Evolutionary conservation across 2,888 invertebrate genomes (phyloP).

Genomic region (Caprella mutica): DNA sequence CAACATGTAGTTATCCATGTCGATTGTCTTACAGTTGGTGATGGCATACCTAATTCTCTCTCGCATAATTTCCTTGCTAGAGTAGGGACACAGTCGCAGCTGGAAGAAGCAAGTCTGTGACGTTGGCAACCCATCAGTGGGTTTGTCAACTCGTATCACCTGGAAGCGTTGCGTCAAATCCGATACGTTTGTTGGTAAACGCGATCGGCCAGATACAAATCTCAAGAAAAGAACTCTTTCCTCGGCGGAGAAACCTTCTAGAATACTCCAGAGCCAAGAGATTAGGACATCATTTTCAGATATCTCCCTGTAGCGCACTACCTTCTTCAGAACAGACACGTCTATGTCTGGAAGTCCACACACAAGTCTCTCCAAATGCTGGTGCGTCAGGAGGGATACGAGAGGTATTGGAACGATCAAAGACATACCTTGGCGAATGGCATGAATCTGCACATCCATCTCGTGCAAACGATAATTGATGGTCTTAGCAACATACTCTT

Average conservation of each 20-base stretch:
- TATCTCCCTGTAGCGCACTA: slow-evolving; percentile 53
- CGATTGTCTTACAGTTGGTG: slow-evolving; percentile 54
- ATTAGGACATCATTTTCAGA: slow-evolving; percentile 51
- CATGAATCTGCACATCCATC: slow-evolving; percentile 50
- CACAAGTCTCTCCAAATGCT: slow-evolving; percentile 51
- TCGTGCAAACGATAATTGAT: slow-evolving; percentile 51
- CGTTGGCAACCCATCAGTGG: slow-evolving; percentile 51
- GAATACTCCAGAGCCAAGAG: slow-evolving; percentile 53
- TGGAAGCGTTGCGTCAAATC: slow-evolving; percentile 56
- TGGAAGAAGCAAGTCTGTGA: slow-evolving; percentile 54
- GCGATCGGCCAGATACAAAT: slow-evolving; percentile 54
- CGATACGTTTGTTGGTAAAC: slow-evolving; percentile 53
- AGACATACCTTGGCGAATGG: slow-evolving; percentile 53
- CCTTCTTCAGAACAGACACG: slow-evolving; percentile 49
- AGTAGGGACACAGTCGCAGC: slow-evolving; percentile 51
- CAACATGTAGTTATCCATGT: slow-evolving; percentile 59
- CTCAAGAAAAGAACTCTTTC: slow-evolving; percentile 54
- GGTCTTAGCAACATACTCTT: slow-evolving; percentile 51
- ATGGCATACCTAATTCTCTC: slow-evolving; percentile 54
- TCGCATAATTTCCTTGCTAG: slow-evolving; percentile 49
- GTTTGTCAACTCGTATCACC: slow-evolving; percentile 49
- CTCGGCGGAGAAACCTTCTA: slow-evolving; percentile 51
- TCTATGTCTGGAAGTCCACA: slow-evolving; percentile 54
- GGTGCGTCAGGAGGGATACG: slow-evolving; percentile 49
- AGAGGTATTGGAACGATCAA: slow-evolving; percentile 54